These are phyloP conservation scores for Augochlora pura DNA, from an alignment of 1,140 invertebrate species.

Conservation along the genomic window DNA sequence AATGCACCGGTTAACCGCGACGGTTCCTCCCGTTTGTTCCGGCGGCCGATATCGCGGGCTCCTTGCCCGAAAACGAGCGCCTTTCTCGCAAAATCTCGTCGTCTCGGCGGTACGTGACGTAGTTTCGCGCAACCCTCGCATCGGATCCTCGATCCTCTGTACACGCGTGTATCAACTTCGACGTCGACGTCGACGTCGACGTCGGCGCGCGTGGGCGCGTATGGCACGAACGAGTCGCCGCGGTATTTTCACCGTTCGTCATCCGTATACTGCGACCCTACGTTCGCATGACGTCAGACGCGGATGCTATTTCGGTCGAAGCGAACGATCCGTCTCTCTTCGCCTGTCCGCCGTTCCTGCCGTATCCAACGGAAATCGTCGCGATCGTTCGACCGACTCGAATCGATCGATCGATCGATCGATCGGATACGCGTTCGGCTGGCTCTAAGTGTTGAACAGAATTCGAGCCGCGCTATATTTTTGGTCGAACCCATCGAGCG, in stretches of 20 bases:
- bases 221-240: too few relatives aligned
- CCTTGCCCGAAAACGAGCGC: conserved; percentile 19
- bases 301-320: conserved; percentile 52
- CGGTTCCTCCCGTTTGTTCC: conserved; percentile 20
- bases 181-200: too few relatives aligned
- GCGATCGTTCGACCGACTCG: conserved; percentile 9
- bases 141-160: too few relatives aligned
- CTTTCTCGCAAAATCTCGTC: conserved; percentile 23
- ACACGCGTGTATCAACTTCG: too few relatives aligned
- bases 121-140: not conserved
- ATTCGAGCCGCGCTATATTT: not conserved
- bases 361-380: conserved; percentile 7
- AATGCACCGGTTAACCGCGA: conserved; percentile 7
- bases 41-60: conserved; percentile 14
- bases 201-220: too few relatives aligned
- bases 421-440: too few relatives aligned
- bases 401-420: conserved; percentile 12
- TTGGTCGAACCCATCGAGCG: not conserved
- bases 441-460: too few relatives aligned
- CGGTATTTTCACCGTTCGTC: conserved; percentile 50
- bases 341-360: not conserved
- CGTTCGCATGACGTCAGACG: conserved; percentile 55
- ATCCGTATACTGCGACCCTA: conserved; percentile 20
- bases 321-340: not conserved
- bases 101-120: conserved; percentile 19